Evolutionary conservation across 1,140 invertebrate genomes (phyloP), one percentile per base, ranked within the genome.

Genomic region (Campodea augens): DNA sequence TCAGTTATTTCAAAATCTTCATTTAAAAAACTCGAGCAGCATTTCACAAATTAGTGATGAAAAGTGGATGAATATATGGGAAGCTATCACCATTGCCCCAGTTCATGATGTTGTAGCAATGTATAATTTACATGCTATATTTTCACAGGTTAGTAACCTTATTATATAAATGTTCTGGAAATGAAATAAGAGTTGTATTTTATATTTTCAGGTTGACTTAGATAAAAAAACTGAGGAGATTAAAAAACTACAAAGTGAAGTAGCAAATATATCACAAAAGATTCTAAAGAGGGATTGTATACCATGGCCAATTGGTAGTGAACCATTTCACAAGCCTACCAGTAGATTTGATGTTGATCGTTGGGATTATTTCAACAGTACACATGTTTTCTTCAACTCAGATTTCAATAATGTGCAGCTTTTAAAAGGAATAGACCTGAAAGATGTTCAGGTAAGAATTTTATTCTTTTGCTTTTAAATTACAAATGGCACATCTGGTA

Each of bases 261-360:
- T 70, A 25, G 47, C 62, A 5, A 53, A 60, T 32, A 57, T 65
- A 43, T 61, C 60, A 46, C 44, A 55, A 36, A 55, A 60, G 46
- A 55, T 61, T 21, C 63, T 63, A 23, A 60, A 58, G 32, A 59
- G 64, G 18, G 46, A 50, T 12, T 54, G 40, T 21, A 49, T 62
- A 3, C 54, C 59, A 0, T 92, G 87, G 87, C 88, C 87, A 1
- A 59, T 81, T 46, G 87, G 87, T n/a, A 74, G 78, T 55, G 71
- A 75, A 25, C 64, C 69, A 24, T 68, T 68, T 2, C 75, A 72
- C 48, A 72, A 71, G 47, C 76, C 83, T 5, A 64, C 68, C 18
- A 77, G 72, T 50, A 73, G 89, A 46, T 92, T 90, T 67, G 87
- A 92, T 65, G 70, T 91, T 43, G 66, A 86, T 19, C 72, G 71